phyloP scores from a whole-genome alignment of 2,888 invertebrate genomes.

The Erynnis tages region DNA sequence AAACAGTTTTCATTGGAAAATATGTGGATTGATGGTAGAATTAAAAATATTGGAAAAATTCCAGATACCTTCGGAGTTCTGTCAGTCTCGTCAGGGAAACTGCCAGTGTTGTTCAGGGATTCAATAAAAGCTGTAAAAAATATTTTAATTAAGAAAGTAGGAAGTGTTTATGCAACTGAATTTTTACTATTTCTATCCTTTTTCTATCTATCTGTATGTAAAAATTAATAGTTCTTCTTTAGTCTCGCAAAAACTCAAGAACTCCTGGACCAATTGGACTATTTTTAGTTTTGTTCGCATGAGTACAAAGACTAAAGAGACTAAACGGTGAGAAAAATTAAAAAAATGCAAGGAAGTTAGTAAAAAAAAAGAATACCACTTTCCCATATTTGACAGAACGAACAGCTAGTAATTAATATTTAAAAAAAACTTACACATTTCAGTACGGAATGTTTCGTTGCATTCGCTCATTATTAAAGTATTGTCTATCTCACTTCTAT shows the following conservation, averaged over 20 bases:
- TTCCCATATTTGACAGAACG: no score
- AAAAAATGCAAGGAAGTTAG: no score
- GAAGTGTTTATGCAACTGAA: neutral
- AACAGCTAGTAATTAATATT: neutral
- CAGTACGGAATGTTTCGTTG: constrained; percentile 77
- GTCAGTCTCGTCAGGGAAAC: constrained; percentile 79
- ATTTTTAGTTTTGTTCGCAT: no score
- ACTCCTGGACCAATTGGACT: no score
- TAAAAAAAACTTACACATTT: constrained; percentile 63
- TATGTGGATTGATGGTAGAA: neutral
- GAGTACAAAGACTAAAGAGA: no score
- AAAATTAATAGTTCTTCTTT: no score
- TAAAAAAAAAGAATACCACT: no score
- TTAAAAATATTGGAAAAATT: neutral
- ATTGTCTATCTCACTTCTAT: constrained; percentile 45
- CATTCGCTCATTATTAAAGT: constrained; percentile 64
- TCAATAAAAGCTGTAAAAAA: constrained; percentile 68
- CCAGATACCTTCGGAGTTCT: constrained; percentile 77
- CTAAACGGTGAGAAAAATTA: no score
- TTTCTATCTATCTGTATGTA: no score
- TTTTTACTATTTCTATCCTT: no score
- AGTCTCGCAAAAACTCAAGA: no score
- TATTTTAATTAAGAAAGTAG: neutral
- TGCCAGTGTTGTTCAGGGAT: constrained; percentile 76
- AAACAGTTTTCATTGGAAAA: no score